Percentiles rank a stretch among this genome's conserved stretches.
Conservation (phyloP, 2,888 invertebrate species). For the Thalpophila matura region DNA sequence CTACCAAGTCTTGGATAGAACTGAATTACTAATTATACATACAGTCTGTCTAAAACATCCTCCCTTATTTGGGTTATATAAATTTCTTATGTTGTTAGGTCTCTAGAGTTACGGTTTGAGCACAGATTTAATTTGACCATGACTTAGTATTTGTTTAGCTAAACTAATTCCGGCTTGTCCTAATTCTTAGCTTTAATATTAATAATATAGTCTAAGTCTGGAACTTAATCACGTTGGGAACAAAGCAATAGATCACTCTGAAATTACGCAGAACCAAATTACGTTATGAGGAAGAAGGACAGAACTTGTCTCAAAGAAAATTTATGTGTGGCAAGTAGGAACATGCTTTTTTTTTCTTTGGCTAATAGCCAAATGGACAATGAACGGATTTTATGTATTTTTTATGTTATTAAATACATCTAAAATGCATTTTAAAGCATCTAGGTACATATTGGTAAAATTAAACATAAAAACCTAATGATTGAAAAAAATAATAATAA, state of each 20-base stretch:
- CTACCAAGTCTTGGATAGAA: background rate
- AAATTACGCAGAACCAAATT: constrained; percentile 37
- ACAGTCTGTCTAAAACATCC: background rate
- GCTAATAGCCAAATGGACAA: background rate
- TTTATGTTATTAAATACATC: no score
- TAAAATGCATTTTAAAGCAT: no score
- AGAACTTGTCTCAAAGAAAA: constrained; percentile 25
- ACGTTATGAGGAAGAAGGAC: constrained; percentile 16
- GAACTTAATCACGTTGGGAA: constrained; percentile 31
- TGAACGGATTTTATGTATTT: background rate
- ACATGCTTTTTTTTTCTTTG: constrained; percentile 3
- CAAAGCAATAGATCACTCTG: constrained; percentile 43
- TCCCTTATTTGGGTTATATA: background rate
- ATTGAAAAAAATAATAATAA: no score
- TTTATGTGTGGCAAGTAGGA: constrained; percentile 20
- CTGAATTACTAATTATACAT: background rate
- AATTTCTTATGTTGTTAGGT: constrained; percentile 13
- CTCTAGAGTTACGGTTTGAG: background rate
- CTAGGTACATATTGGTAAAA: no score
- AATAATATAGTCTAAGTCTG: constrained; percentile 8
- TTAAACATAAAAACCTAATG: no score
- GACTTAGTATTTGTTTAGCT: constrained; percentile 28
- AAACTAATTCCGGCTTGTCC: constrained; percentile 29
- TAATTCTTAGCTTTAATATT: constrained; percentile 24
- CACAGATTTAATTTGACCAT: constrained; percentile 29